A percentile compares a stretch with the other conserved stretches of the same genome.
Evolutionary conservation across 2,888 invertebrate genomes (phyloP).

Genomic region (Fragum fragum): DNA sequence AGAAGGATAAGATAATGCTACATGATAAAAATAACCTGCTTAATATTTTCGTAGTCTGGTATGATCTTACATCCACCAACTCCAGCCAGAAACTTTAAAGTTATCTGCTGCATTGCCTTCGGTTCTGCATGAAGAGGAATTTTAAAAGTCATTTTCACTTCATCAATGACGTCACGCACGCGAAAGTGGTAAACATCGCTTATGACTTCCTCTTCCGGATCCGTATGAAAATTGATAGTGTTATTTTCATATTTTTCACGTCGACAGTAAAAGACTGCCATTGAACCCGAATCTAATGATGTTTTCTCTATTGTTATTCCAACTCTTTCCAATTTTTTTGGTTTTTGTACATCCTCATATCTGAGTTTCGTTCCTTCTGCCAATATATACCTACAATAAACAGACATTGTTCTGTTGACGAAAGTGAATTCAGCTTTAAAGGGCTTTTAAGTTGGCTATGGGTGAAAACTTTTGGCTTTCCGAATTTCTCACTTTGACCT

Average conservation of each 20-base stretch:
- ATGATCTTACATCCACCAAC: conserved; percentile 14
- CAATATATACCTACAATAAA: conserved; percentile 25
- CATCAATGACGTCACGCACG: conserved; percentile 33
- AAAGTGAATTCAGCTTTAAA: too few species aligned
- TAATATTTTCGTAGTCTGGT: background rate
- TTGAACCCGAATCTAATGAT: conserved; percentile 6
- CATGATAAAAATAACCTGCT: conserved; percentile 7
- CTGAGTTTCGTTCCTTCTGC: conserved; percentile 35
- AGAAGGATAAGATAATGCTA: too few species aligned
- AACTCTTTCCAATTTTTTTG: conserved; percentile 21
- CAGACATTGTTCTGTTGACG: too few species aligned
- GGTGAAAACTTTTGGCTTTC: too few species aligned
- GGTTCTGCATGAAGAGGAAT: conserved; percentile 28
- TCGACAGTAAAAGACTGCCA: conserved; percentile 31
- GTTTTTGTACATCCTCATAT: conserved; percentile 21
- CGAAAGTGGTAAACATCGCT: conserved; percentile 39
- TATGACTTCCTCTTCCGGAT: conserved; percentile 27
- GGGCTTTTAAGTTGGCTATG: too few species aligned
- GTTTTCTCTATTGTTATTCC: conserved; percentile 29
- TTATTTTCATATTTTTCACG: conserved; percentile 36
- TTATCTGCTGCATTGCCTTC: conserved; percentile 16
- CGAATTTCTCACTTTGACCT: too few species aligned
- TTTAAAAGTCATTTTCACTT: background rate
- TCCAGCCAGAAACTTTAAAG: conserved; percentile 20
- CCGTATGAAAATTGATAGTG: conserved; percentile 2